Conservation (phyloP, 2,888 invertebrate species). For the Pollenia angustigena region DNA sequence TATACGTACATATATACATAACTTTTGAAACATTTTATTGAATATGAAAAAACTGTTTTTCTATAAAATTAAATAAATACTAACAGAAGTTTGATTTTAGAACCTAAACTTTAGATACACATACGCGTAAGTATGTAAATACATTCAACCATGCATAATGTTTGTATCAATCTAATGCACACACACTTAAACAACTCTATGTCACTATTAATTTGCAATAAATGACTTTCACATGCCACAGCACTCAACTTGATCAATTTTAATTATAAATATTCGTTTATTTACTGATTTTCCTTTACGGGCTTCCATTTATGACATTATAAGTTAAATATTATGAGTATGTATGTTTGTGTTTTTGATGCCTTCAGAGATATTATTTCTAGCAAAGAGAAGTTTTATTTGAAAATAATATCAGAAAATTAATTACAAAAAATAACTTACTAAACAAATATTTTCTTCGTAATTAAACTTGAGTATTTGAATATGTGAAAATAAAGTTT, state of each 20-base stretch:
- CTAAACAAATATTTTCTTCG: constrained; percentile 37
- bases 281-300: background rate
- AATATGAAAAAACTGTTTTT: constrained; percentile 6
- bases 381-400: constrained; percentile 21
- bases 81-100: constrained; percentile 16
- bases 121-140: background rate
- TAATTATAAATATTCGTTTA: constrained; percentile 16
- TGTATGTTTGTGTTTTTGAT: background rate
- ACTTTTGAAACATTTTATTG: background rate
- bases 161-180: background rate
- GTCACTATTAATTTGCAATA: background rate
- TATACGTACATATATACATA: background rate
- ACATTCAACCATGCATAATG: background rate
- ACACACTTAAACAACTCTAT: background rate
- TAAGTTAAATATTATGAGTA: background rate
- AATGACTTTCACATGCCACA: constrained; percentile 7
- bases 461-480: constrained; percentile 14
- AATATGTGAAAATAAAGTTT: background rate
- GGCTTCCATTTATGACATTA: background rate
- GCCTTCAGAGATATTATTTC: background rate
- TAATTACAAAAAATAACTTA: constrained; percentile 11
- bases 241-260: constrained; percentile 30
- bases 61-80: background rate
- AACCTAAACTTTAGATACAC: background rate
- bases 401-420: background rate